Percentiles rank a stretch among this genome's conserved stretches.
phyloP scores from a whole-genome alignment of 2,113 vertebrate species.

The Lipophrys pholis region DNA sequence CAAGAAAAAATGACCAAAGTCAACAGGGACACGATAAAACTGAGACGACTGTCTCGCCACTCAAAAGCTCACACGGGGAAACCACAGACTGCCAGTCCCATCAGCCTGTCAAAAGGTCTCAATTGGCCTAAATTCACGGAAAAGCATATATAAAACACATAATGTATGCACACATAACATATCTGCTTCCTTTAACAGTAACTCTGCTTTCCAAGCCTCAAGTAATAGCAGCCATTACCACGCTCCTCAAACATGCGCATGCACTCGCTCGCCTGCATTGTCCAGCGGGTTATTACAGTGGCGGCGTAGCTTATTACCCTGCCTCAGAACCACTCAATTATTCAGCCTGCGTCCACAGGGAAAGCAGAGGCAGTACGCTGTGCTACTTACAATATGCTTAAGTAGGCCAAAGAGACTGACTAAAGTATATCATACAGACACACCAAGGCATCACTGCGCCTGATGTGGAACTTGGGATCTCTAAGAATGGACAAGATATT shows the following conservation, averaged over 20 bases:
- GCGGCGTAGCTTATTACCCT: conserved; percentile 74
- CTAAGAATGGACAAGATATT: conserved; percentile 11
- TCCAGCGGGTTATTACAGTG: conserved; percentile 74
- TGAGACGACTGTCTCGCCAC: no score
- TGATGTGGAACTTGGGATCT: conserved; percentile 22
- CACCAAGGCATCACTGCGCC: conserved; percentile 37
- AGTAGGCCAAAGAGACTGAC: conserved; percentile 85
- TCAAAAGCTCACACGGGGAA: no score
- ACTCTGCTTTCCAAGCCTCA: conserved; percentile 45
- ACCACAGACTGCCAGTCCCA: no score
- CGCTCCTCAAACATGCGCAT: conserved; percentile 6
- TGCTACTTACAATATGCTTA: conserved; percentile 83
- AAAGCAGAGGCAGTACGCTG: conserved; percentile 70
- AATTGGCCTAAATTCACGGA: no score
- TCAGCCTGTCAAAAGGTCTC: no score
- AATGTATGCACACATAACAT: conserved; percentile 16
- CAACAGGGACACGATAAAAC: no score
- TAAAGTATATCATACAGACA: conserved; percentile 64
- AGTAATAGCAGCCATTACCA: conserved; percentile 69
- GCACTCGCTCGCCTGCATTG: conserved; percentile 41
- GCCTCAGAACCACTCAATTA: conserved; percentile 76
- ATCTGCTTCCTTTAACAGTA: conserved; percentile 35
- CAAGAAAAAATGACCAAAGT: no score
- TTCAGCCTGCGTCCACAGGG: conserved; percentile 74
- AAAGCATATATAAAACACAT: conserved; percentile 1